These are phyloP conservation scores for Ictalurus punctatus DNA, from an alignment of 2,113 vertebrate genomes.

Conservation along the genomic window DNA sequence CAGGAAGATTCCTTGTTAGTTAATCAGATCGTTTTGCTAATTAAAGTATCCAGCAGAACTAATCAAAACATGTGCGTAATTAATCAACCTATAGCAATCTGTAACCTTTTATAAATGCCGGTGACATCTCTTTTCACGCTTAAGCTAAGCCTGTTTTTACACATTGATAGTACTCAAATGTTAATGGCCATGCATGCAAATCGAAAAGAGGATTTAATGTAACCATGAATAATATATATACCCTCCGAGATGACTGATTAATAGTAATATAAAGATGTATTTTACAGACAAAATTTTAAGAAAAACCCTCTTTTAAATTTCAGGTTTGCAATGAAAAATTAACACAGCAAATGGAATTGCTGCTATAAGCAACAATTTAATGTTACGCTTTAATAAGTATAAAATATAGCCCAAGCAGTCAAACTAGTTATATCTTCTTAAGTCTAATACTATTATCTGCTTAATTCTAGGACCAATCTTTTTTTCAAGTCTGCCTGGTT, in stretches of 20 bases:
- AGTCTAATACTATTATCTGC: not conserved
- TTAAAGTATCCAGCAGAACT: constrained; percentile 81
- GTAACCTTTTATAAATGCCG: constrained; percentile 66
- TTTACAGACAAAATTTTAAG: too few relatives aligned
- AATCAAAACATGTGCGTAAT: constrained; percentile 82
- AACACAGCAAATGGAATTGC: not conserved
- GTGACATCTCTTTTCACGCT: constrained; percentile 79
- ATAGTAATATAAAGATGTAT: too few relatives aligned
- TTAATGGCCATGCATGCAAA: not conserved
- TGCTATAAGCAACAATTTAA: not conserved
- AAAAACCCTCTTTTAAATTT: too few relatives aligned
- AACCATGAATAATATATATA: not conserved
- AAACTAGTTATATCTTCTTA: too few relatives aligned
- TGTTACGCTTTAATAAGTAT: not conserved
- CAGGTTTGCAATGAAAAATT: too few relatives aligned
- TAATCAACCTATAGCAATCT: constrained; percentile 81
- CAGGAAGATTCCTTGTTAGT: constrained; percentile 42
- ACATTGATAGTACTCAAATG: not conserved
- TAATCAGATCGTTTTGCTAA: constrained; percentile 73
- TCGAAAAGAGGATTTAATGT: not conserved
- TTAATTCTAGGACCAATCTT: not conserved
- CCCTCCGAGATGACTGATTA: too few relatives aligned
- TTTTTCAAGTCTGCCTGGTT: not conserved
- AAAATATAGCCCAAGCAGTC: not conserved
- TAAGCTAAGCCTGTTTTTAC: constrained; percentile 51